A percentile compares a stretch with the other conserved stretches of the same genome.
phyloP scores from a whole-genome alignment of 2,113 vertebrate genomes.

The Bettongia penicillata region DNA sequence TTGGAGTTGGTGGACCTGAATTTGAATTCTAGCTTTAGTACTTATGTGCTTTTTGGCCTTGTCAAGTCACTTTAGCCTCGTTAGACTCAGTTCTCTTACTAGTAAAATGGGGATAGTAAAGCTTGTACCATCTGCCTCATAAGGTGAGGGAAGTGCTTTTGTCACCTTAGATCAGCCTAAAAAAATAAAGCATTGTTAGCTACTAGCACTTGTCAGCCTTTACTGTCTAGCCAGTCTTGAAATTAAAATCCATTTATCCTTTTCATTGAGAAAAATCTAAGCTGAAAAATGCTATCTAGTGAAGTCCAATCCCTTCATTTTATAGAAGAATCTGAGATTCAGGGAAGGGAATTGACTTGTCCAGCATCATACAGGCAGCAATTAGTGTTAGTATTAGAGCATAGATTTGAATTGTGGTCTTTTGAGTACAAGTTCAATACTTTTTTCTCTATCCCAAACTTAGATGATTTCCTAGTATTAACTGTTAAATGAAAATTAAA shows the following conservation, averaged over 20 bases:
- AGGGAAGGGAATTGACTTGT: background rate
- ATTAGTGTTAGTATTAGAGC: background rate
- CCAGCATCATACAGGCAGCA: background rate
- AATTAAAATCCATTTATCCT: background rate
- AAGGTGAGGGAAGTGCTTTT: background rate
- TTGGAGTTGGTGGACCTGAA: background rate
- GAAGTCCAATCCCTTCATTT: background rate
- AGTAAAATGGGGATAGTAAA: background rate
- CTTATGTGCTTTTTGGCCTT: background rate
- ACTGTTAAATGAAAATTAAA: background rate
- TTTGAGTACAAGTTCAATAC: background rate
- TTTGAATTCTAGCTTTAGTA: background rate
- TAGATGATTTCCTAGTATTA: background rate
- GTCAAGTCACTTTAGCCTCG: background rate
- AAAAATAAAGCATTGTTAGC: background rate
- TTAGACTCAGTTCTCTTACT: background rate
- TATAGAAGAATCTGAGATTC: background rate
- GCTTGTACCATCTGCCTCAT: background rate
- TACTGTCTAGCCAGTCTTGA: background rate
- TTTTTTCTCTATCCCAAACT: background rate
- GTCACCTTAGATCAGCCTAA: background rate
- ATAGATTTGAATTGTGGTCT: background rate
- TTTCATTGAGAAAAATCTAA: constrained; percentile 29
- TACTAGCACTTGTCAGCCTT: background rate
- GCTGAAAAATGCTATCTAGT: background rate